phyloP scores from a whole-genome alignment of 2,797 vertebrate genomes.

The Manis crassicaudata region DNA sequence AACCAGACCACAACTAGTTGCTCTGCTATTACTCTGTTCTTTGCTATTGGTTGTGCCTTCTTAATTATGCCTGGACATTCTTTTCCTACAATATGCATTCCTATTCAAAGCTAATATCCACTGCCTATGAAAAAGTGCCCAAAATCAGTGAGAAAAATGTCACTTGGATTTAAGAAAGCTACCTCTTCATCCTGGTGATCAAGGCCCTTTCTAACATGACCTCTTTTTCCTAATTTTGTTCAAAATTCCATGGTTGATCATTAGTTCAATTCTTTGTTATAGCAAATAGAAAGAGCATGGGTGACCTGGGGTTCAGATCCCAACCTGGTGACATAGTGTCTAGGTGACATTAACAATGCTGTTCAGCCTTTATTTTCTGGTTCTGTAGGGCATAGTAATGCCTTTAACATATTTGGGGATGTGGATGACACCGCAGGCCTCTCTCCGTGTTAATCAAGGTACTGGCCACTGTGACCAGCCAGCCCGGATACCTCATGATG shows the following conservation, averaged over 20 bases:
- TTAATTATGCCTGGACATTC: neutral
- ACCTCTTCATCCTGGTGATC: neutral
- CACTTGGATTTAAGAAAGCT: neutral
- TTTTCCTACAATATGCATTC: neutral
- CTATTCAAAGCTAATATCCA: neutral
- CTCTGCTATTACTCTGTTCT: neutral
- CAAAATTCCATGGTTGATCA: neutral
- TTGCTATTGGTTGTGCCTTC: neutral
- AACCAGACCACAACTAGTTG: neutral
- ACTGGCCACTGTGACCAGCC: neutral
- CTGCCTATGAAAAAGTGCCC: neutral
- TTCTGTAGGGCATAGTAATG: neutral
- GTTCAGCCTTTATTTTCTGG: neutral
- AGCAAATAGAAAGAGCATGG: neutral
- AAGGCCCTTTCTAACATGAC: no score
- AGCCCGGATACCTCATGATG: rapidly evolving
- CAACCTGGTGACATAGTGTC: neutral
- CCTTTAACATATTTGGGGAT: neutral
- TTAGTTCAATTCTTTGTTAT: neutral
- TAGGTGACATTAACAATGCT: neutral
- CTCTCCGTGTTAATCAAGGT: no score
- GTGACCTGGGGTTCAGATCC: neutral
- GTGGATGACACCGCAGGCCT: rapidly evolving
- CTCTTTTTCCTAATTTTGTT: neutral
- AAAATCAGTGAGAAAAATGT: neutral